Evolutionary conservation across 2,888 invertebrate genomes (phyloP).

Genomic region (Hemaris fuciformis): DNA sequence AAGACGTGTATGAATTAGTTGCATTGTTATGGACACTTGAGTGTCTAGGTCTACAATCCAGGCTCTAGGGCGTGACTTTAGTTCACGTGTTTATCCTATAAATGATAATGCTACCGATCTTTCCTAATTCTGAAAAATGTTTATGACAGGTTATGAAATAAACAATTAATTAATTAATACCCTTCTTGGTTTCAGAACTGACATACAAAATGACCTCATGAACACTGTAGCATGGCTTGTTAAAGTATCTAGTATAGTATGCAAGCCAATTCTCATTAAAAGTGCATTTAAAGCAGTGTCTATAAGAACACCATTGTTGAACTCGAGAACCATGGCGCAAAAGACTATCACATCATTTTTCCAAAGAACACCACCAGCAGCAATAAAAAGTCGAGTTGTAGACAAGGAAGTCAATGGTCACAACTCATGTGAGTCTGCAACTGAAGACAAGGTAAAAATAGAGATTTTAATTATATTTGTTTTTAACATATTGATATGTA

Average conservation of each 20-base stretch:
- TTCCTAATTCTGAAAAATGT: no score
- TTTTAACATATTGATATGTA: neutral
- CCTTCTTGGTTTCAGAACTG: neutral
- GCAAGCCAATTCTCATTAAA: neutral
- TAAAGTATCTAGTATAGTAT: conserved; percentile 27
- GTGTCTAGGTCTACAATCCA: no score
- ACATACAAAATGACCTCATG: conserved; percentile 25
- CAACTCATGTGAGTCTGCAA: conserved; percentile 24
- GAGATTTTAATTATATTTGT: neutral
- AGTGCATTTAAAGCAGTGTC: neutral
- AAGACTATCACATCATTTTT: conserved; percentile 75
- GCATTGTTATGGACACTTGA: no score
- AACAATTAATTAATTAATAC: no score
- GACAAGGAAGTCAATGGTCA: conserved; percentile 13
- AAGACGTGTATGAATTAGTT: no score
- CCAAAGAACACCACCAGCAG: conserved; percentile 59
- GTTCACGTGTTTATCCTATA: no score
- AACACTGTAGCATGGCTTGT: conserved; percentile 25
- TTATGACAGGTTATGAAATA: no score
- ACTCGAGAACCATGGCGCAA: conserved; percentile 62
- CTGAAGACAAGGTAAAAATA: conserved; percentile 29
- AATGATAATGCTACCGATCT: no score
- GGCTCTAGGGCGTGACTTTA: no score
- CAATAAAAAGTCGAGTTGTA: conserved; percentile 25
- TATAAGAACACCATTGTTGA: neutral